These are phyloP conservation scores for Aegotheles bennettii DNA, from an alignment of 2,113 vertebrate species.

Conservation along the genomic window DNA sequence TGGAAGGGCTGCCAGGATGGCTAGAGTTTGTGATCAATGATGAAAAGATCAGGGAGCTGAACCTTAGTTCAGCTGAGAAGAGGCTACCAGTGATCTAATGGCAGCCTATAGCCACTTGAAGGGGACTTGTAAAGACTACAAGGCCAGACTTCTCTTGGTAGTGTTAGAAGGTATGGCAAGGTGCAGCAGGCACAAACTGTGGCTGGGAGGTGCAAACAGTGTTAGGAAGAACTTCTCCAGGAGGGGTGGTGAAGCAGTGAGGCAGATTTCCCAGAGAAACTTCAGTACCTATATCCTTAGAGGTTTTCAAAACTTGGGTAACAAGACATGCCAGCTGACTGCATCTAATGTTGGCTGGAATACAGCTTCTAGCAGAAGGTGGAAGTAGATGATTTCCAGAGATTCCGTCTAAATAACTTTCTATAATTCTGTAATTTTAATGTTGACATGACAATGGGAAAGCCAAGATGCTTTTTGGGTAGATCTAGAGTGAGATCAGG, in stretches of 20 bases:
- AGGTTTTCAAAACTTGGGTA: neutral
- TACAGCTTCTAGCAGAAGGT: neutral
- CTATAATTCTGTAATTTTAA: neutral
- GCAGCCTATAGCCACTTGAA: neutral
- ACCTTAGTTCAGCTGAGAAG: neutral
- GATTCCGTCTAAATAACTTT: neutral
- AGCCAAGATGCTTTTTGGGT: neutral
- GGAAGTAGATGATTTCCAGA: neutral
- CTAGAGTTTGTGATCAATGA: neutral
- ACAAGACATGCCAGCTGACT: neutral
- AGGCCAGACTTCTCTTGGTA: neutral
- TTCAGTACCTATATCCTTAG: neutral
- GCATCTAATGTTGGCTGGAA: neutral
- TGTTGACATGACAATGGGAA: neutral
- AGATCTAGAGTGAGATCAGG: neutral
- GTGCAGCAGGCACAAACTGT: neutral
- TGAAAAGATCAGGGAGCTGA: neutral
- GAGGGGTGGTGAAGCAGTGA: neutral
- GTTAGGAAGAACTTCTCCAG: neutral
- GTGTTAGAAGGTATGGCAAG: neutral
- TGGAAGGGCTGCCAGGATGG: neutral
- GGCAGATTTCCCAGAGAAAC: neutral
- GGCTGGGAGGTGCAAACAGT: neutral
- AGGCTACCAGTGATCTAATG: neutral
- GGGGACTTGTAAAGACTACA: neutral